These are phyloP conservation scores for Tragelaphus eurycerus DNA, from an alignment of 2,797 vertebrate genomes.

Conservation along the genomic window DNA sequence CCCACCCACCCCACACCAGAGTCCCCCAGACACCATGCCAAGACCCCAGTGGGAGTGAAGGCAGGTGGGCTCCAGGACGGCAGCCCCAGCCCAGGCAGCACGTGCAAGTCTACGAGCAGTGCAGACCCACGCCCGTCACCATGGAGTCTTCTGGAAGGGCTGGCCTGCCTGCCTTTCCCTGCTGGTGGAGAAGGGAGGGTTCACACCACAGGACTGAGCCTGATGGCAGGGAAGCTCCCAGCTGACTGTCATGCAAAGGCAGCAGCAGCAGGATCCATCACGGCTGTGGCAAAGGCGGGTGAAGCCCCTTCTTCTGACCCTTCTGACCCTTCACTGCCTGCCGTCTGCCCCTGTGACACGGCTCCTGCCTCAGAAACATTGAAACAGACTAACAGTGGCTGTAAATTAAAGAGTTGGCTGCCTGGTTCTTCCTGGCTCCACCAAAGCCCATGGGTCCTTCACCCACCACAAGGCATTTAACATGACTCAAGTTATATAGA, in stretches of 20 bases:
- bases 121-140: not conserved
- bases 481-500: not conserved
- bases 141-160: not conserved
- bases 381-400: not conserved
- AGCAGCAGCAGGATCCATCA: not conserved
- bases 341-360: not conserved
- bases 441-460: not conserved
- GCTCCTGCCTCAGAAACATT: not conserved
- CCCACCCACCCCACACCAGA: not conserved
- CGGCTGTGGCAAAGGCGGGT: not conserved
- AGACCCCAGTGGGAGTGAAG: not conserved
- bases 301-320: not conserved
- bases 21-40: not conserved
- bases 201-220: not conserved
- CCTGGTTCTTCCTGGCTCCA: not conserved
- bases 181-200: not conserved
- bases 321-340: not conserved
- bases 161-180: not conserved
- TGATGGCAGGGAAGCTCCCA: not conserved
- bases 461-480: not conserved
- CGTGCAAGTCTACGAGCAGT: not conserved
- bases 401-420: not conserved
- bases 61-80: too few relatives aligned
- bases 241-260: not conserved
- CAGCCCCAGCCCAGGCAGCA: not conserved